Evolutionary conservation across 2,888 invertebrate species (phyloP), one percentile per base, ranked within the genome.

Genomic region (Gymnocheta viridis): DNA sequence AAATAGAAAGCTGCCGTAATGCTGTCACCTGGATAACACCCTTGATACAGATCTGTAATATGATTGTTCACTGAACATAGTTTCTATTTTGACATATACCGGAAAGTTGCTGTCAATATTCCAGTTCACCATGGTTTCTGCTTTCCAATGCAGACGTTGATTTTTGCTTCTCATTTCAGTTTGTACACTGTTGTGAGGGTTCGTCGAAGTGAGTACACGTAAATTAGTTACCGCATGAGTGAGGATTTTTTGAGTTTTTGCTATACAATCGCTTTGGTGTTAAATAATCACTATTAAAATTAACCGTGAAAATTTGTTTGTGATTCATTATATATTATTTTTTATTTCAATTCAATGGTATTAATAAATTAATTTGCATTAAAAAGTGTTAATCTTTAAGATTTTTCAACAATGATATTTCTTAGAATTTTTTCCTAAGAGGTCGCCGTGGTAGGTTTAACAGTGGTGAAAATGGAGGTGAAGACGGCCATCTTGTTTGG

Each of bases 151-250:
- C 84, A 86, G 86, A 81, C 84, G 85, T 86, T 87, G 87, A 87
- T 87, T 87, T 44, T 88, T 86, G 86, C 77, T 70, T 64, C 76
- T 86, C 87, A 85, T 85, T 89, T 89, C 83, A 87, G 66, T 62
- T 82, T 60, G 87, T 88, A 88, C 90, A 90, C 91, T 90, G 90
- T 91, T 91, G 91, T 91, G 90, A 91, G 91, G 91, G 91, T 91
- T 91, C 88, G 91, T 91, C 89, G 89, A 91, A 90, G 91, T 91
- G 91, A 91, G 91, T 91, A 88, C 86, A 86, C 76, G 69, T 56
- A 66, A 73, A 24, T 69, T 22, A 29, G 35, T 27, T 58, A 70
- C 19, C 49, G 74, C 27, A 66, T 51, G 2, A 32, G 24, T 38
- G 69, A 44, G 77, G 85, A 66, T 19, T 62, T 35, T 29, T 51